Percentiles rank a stretch among this genome's conserved stretches.
phyloP scores from a whole-genome alignment of 2,888 invertebrate species.

The Tiliacea aurago region DNA sequence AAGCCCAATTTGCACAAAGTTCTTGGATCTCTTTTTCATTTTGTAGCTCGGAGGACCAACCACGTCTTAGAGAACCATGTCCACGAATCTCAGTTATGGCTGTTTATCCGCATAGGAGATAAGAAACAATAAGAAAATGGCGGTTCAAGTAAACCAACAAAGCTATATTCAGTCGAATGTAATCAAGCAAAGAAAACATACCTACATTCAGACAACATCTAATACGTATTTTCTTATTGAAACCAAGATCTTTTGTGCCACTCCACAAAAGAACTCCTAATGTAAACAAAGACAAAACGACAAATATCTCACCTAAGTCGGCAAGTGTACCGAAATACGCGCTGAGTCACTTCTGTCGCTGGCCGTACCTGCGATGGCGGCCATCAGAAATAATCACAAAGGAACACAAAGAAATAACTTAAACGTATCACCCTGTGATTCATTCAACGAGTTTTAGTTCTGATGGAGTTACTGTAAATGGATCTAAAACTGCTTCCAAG shows the following conservation, averaged over 20 bases:
- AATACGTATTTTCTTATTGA: constrained; percentile 5
- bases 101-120: too few species aligned
- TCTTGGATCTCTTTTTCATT: neutral
- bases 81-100: too few species aligned
- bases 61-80: neutral
- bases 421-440: constrained; percentile 66
- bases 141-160: too few species aligned
- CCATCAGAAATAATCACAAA: constrained; percentile 82
- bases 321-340: constrained; percentile 68
- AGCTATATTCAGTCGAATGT: too few species aligned
- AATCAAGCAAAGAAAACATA: too few species aligned
- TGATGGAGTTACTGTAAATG: constrained; percentile 51
- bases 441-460: constrained; percentile 62
- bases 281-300: constrained; percentile 61
- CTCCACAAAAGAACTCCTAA: constrained; percentile 54
- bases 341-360: constrained; percentile 69
- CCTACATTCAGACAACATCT: neutral
- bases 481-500: constrained; percentile 21
- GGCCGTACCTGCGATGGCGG: constrained; percentile 66
- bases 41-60: neutral
- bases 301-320: constrained; percentile 63
- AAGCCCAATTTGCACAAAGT: neutral
- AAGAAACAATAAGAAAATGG: too few species aligned
- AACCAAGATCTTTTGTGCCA: neutral
- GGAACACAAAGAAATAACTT: constrained; percentile 79